A percentile compares a stretch with the other conserved stretches of the same genome.
Evolutionary conservation across 2,113 vertebrate species (phyloP).

Genomic region (Odontophorus gujanensis): DNA sequence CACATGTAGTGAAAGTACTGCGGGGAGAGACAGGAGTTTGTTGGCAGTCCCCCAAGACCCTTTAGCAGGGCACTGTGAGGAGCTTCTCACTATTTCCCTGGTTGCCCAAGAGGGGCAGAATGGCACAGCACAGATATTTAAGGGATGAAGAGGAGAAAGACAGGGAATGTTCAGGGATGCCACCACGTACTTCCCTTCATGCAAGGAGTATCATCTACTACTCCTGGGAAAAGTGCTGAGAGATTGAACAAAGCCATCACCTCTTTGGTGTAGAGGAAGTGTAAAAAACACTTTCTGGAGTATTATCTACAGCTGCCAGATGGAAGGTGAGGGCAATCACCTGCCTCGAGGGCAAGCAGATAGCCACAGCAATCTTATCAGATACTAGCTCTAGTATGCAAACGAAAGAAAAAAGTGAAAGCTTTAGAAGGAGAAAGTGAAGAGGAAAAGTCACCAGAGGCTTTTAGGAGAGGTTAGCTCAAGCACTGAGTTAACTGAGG

Average conservation of each 20-base stretch:
- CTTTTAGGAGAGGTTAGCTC: neutral
- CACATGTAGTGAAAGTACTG: neutral
- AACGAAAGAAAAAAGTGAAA: neutral
- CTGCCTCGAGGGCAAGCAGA: neutral
- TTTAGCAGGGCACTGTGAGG: neutral
- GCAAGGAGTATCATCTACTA: neutral
- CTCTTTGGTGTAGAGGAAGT: neutral
- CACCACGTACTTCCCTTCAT: neutral
- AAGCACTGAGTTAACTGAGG: neutral
- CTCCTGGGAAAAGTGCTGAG: neutral
- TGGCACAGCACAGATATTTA: too few species aligned
- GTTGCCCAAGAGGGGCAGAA: neutral
- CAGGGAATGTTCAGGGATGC: neutral
- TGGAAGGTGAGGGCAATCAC: neutral
- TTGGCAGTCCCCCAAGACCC: neutral
- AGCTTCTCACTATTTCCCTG: rapidly evolving
- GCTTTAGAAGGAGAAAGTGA: neutral
- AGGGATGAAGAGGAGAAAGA: neutral
- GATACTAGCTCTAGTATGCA: neutral
- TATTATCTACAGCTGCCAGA: slow-evolving; percentile 34
- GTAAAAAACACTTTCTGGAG: neutral
- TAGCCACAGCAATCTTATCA: neutral
- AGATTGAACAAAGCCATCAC: neutral
- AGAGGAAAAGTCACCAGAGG: neutral
- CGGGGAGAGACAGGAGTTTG: neutral